Conservation (phyloP, 2,113 vertebrate species). For the Carlito syrichta region DNA sequence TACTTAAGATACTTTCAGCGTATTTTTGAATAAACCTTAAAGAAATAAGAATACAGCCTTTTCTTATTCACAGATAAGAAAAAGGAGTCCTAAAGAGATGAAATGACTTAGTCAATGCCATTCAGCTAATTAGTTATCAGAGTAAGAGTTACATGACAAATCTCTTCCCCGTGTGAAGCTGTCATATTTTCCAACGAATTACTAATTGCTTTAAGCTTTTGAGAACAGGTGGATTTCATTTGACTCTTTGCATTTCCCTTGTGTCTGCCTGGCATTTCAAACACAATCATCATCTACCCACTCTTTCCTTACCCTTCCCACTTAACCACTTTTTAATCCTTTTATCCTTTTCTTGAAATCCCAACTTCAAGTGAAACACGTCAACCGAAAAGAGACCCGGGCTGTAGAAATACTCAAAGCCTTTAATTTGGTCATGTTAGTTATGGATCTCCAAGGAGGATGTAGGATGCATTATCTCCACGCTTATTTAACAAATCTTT, state of each 20-base stretch:
- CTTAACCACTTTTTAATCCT: background rate
- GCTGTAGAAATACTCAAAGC: background rate
- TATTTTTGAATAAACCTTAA: background rate
- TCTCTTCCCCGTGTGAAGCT: background rate
- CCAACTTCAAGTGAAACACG: background rate
- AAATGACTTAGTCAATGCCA: background rate
- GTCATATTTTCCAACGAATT: background rate
- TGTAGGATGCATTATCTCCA: background rate
- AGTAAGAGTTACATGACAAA: background rate
- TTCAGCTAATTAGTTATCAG: background rate
- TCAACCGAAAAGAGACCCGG: background rate
- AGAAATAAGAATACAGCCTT: conserved; percentile 2
- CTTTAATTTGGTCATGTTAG: background rate
- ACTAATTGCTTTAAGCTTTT: background rate
- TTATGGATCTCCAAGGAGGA: background rate
- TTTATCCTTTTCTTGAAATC: background rate
- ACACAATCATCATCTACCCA: background rate
- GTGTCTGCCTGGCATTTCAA: background rate
- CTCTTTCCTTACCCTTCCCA: background rate
- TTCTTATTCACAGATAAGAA: conserved; percentile 11
- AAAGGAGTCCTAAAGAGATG: conserved; percentile 4
- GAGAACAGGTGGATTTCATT: background rate
- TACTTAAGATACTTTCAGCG: background rate
- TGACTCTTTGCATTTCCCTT: background rate
- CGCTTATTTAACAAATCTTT: background rate